Conservation (phyloP, 2,797 vertebrate genomes). For the Ceryle rudis region DNA sequence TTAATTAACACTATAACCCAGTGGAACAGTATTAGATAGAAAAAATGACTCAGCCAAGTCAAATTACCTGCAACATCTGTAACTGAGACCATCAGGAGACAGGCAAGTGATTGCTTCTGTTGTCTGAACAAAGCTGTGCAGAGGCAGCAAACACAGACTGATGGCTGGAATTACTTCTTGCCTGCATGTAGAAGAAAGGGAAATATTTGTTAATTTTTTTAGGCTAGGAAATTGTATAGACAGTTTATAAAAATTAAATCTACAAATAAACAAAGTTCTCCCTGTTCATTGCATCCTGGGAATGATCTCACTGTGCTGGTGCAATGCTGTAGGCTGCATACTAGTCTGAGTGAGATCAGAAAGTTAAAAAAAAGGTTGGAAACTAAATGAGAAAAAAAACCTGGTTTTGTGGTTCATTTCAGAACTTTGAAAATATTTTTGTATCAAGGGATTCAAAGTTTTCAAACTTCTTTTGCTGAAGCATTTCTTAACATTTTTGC, state of each 20-base stretch:
- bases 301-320: not conserved
- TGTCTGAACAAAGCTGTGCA: not conserved
- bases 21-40: slow-evolving; percentile 21
- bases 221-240: not conserved
- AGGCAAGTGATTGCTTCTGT: not conserved
- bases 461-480: not conserved
- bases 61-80: slow-evolving; percentile 13
- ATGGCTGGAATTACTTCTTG: not conserved
- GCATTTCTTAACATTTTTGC: not conserved
- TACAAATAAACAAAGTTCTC: not conserved
- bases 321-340: not conserved
- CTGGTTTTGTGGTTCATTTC: not conserved
- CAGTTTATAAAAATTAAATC: not conserved
- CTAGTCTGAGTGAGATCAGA: not conserved
- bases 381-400: not conserved
- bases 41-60: not conserved
- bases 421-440: not conserved
- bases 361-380: not conserved
- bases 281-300: not conserved
- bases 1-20: slow-evolving; percentile 60
- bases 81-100: not conserved
- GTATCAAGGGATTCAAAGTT: not conserved
- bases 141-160: not conserved
- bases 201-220: not conserved
- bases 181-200: not conserved